phyloP scores from a whole-genome alignment of 2,888 invertebrate species.

The Celastrina argiolus region DNA sequence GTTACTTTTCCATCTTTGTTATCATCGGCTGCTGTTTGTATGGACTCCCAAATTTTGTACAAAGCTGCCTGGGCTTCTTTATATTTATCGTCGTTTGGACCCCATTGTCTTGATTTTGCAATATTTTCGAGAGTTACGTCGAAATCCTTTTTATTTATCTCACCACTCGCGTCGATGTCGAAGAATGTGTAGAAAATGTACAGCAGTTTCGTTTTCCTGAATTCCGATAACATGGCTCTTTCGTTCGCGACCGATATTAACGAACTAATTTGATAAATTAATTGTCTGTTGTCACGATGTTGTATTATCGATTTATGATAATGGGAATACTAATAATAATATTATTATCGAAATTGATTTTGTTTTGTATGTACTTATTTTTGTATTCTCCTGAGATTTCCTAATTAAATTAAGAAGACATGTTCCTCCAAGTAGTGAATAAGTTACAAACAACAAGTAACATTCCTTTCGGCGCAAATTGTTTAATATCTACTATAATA shows the following conservation, averaged over 20 bases:
- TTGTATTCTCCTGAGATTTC: too few relatives aligned
- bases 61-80: conserved; percentile 84
- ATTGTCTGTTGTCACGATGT: neutral
- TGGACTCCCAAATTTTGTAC: conserved; percentile 87
- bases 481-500: neutral
- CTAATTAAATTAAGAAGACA: too few relatives aligned
- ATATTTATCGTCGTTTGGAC: conserved; percentile 80
- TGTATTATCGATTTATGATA: neutral
- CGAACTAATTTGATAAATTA: neutral
- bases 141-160: conserved; percentile 88
- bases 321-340: too few relatives aligned
- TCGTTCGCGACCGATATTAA: neutral
- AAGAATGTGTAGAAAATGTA: conserved; percentile 78
- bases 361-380: too few relatives aligned
- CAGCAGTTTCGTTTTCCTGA: conserved; percentile 85
- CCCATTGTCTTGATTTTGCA: conserved; percentile 85
- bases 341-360: too few relatives aligned
- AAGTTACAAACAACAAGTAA: too few relatives aligned
- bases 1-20: conserved; percentile 68
- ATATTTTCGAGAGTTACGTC: conserved; percentile 89
- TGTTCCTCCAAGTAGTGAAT: too few relatives aligned
- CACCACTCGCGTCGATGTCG: conserved; percentile 89
- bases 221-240: conserved; percentile 79
- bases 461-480: too few relatives aligned
- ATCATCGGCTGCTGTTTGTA: conserved; percentile 84